A percentile compares a stretch with the other conserved stretches of the same genome.
phyloP scores from a whole-genome alignment of 2,888 invertebrate genomes.

The Teleiodes luculella region DNA sequence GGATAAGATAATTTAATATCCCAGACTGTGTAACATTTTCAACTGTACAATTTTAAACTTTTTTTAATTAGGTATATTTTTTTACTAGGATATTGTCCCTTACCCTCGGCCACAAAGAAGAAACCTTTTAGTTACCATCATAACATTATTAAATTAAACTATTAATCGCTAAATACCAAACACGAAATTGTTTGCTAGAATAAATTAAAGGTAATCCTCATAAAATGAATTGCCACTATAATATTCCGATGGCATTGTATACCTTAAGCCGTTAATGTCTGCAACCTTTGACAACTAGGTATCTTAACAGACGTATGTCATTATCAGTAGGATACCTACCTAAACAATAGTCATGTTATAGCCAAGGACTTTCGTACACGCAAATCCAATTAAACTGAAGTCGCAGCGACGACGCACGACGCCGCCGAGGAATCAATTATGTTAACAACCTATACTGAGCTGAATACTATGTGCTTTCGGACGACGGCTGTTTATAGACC shows the following conservation, averaged over 20 bases:
- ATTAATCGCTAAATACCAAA: too few relatives aligned
- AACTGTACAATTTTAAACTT: too few relatives aligned
- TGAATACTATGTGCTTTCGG: conserved; percentile 2
- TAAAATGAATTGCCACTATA: not conserved
- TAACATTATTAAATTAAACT: too few relatives aligned
- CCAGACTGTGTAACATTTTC: too few relatives aligned
- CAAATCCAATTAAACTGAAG: conserved; percentile 42
- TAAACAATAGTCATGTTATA: conserved; percentile 35
- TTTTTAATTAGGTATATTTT: too few relatives aligned
- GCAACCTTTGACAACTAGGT: conserved; percentile 9
- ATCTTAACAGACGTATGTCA: not conserved
- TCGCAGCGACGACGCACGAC: conserved; percentile 33
- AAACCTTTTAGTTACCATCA: too few relatives aligned
- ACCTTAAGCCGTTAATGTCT: not conserved
- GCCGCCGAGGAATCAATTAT: conserved; percentile 41
- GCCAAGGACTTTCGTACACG: conserved; percentile 55
- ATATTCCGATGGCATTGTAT: not conserved
- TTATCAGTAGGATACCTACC: conserved; percentile 25
- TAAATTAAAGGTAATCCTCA: not conserved
- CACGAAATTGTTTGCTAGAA: too few relatives aligned
- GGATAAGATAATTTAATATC: too few relatives aligned
- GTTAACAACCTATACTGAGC: conserved; percentile 11
- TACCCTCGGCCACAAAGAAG: too few relatives aligned
- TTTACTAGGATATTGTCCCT: too few relatives aligned
- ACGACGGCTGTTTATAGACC: not conserved